Evolutionary conservation across 2,113 vertebrate genomes (phyloP), one percentile per base, ranked within the genome.

Genomic region (Pomatostomus ruficeps): DNA sequence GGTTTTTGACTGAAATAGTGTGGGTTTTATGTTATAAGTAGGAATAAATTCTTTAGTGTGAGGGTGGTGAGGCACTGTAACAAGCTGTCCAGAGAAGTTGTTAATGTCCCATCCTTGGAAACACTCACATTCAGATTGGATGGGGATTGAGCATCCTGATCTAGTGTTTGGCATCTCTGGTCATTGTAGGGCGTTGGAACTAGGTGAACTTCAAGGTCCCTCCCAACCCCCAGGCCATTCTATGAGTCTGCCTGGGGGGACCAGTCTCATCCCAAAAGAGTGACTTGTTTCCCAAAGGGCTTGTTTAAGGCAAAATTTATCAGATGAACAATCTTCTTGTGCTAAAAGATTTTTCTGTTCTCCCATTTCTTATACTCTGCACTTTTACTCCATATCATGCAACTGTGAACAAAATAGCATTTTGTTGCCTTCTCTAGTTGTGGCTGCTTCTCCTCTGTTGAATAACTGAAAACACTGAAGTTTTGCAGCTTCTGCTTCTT

Each of bases 1-100:
- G 0, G 0, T 10, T 43, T 66, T 73, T 28, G 28, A 17, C 20
- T 51, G 6, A n/a, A 66, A 73, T 8, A 24, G 7, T 1, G 4
- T 29, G 38, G 11, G 23, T 25, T 25, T 89, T 74, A 59, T 7
- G 10, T 35, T 38, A 46, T 10, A 75, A 3, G 3, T 26, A 22
- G 21, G 25, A 75, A 35, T 40, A 82, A 74, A 46, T 31, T 67
- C 12, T 68, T 54, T 48, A 35, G 4, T 54, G 11, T 40, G 25
- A 67, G 4, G 2, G 1, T 51, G 14, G 14, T 43, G 8, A 68
- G 54, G 10, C 35, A 26, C 6, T 48, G 14, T 3, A 54, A 61
- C 6, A 61, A 10, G 14, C 7, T 68, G 7, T 7, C 26, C 12
- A 61, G 29, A 61, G n/a, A 31, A 22, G 24, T 2, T 75, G 29